These are phyloP conservation scores for Myotis planiceps DNA, from an alignment of 2,797 vertebrate species.

Conservation along the genomic window DNA sequence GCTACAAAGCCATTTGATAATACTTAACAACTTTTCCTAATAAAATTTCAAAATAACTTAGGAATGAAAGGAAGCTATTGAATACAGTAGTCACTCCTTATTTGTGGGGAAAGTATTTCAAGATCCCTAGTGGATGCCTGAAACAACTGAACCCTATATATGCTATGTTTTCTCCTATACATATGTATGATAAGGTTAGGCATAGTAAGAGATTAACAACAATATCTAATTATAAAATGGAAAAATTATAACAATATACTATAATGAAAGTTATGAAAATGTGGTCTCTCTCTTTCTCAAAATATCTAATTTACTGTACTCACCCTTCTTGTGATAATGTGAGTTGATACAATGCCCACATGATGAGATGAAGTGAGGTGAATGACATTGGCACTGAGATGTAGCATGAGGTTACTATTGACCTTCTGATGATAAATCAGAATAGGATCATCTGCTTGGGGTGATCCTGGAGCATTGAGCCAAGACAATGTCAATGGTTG, in stretches of 20 bases:
- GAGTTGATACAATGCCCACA: neutral
- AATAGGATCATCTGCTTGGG: neutral
- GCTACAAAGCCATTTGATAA: slow-evolving; percentile 39
- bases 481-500: neutral
- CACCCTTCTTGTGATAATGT: neutral
- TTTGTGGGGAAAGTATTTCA: neutral
- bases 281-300: neutral
- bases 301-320: neutral
- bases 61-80: neutral
- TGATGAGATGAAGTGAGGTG: neutral
- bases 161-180: neutral
- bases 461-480: neutral
- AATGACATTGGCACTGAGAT: neutral
- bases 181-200: neutral
- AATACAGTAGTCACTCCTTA: neutral
- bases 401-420: neutral
- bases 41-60: slow-evolving; percentile 52
- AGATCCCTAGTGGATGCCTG: neutral
- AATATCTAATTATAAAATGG: neutral
- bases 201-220: neutral
- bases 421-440: neutral
- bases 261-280: neutral
- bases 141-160: neutral
- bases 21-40: slow-evolving; percentile 40
- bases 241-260: neutral